These are phyloP conservation scores for Cerceris ruficornis DNA, from an alignment of 2,888 invertebrate genomes.

Conservation along the genomic window DNA sequence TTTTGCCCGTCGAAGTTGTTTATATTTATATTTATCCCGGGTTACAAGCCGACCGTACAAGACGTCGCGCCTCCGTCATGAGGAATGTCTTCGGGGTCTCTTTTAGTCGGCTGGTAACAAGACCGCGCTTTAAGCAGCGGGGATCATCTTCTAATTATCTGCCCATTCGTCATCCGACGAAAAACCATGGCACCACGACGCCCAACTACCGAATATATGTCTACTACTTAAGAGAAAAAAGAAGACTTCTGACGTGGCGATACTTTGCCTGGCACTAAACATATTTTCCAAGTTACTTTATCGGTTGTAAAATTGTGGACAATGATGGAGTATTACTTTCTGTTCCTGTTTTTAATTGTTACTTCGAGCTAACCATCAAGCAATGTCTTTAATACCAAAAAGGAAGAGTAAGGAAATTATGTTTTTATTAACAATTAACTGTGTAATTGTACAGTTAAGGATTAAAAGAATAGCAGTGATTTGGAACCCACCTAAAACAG, in stretches of 20 bases:
- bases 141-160: conserved; percentile 80
- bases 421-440: too few relatives aligned
- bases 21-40: conserved; percentile 77
- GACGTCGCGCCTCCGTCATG: conserved; percentile 64
- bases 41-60: conserved; percentile 62
- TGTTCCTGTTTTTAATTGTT: too few relatives aligned
- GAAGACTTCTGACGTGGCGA: conserved; percentile 20
- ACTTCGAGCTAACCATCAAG: too few relatives aligned
- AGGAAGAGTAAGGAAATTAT: too few relatives aligned
- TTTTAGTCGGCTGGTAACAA: conserved; percentile 68
- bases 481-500: too few relatives aligned
- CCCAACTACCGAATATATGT: conserved; percentile 26
- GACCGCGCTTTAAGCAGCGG: conserved; percentile 68
- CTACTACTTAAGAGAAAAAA: conserved; percentile 26
- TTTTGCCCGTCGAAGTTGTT: conserved; percentile 72
- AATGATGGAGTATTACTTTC: too few relatives aligned
- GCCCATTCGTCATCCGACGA: conserved; percentile 77
- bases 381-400: too few relatives aligned
- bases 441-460: too few relatives aligned
- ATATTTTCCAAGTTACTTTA: not conserved
- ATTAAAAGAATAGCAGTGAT: too few relatives aligned
- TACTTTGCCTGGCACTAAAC: conserved; percentile 3
- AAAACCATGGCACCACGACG: conserved; percentile 59
- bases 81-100: conserved; percentile 71
- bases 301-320: conserved; percentile 1